A percentile compares a stretch with the other conserved stretches of the same genome.
These are phyloP conservation scores for Myrmecobius fasciatus DNA, from an alignment of 2,113 vertebrate species.

Conservation along the genomic window DNA sequence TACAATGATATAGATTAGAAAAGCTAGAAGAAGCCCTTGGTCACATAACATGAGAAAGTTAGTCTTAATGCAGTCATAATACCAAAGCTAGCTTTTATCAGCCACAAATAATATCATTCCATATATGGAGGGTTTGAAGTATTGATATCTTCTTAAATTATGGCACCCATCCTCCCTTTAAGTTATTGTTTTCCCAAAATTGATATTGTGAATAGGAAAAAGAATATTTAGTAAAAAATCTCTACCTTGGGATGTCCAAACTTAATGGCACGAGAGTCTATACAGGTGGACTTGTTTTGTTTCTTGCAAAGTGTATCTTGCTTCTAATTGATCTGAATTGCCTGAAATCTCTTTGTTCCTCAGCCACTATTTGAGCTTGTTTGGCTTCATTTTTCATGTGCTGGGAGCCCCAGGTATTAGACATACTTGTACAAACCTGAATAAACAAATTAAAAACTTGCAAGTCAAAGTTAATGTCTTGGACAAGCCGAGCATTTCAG, in stretches of 20 bases:
- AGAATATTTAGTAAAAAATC: neutral
- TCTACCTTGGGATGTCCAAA: conserved; percentile 4
- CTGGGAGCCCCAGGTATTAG: neutral
- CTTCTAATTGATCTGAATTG: neutral
- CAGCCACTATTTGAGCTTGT: conserved; percentile 14
- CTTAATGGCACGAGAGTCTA: neutral
- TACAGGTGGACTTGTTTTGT: neutral
- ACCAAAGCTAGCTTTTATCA: neutral
- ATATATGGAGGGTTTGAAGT: neutral
- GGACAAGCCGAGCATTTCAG: conserved; percentile 41
- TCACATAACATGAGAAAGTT: neutral
- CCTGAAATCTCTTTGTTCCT: conserved; percentile 23
- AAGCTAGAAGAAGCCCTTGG: neutral
- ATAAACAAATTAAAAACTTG: conserved; percentile 51
- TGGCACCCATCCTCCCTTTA: neutral
- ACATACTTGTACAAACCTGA: conserved; percentile 48
- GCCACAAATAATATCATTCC: neutral
- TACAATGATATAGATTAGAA: conserved; percentile 5
- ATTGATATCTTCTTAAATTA: neutral
- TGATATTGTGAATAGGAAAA: conserved; percentile 31
- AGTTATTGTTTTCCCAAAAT: neutral
- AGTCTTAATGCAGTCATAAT: neutral
- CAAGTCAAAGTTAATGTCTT: conserved; percentile 29
- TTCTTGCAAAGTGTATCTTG: conserved; percentile 3
- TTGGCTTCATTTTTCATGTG: neutral